These are phyloP conservation scores for Chymomyza caudatula DNA, from an alignment of 2,888 invertebrate species.

Conservation along the genomic window DNA sequence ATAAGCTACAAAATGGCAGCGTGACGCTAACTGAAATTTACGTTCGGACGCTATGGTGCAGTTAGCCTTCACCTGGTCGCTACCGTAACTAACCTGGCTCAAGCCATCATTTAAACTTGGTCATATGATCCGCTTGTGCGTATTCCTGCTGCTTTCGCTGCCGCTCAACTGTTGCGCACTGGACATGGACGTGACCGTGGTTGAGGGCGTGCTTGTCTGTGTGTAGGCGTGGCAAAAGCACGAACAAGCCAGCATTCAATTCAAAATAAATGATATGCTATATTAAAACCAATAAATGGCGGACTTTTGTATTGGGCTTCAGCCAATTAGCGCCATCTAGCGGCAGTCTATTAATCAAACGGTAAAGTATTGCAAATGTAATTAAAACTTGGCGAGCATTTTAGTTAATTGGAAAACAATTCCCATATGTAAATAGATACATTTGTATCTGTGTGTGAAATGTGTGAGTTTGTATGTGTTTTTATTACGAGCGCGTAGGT, in stretches of 20 bases:
- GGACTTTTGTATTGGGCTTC: not conserved
- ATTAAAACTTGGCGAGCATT: not conserved
- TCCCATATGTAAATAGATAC: not conserved
- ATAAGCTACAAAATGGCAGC: not conserved
- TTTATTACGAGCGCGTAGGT: not conserved
- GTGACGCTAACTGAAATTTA: slow-evolving; percentile 4
- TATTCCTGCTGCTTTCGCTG: not conserved
- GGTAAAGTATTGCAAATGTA: not conserved
- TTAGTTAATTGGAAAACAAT: not conserved
- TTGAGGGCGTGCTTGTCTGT: not conserved
- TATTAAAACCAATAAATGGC: not conserved
- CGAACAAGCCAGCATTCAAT: not conserved
- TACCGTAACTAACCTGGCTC: not conserved
- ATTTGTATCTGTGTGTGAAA: not conserved
- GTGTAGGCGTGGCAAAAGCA: no score
- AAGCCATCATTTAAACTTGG: not conserved
- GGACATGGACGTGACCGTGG: not conserved
- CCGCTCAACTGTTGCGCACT: not conserved
- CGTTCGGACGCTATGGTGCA: not conserved
- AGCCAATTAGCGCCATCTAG: not conserved
- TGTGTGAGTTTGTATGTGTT: not conserved
- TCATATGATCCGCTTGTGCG: not conserved
- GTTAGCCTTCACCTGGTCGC: not conserved
- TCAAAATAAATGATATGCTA: not conserved
- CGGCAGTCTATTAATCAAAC: not conserved